Evolutionary conservation across 2,113 vertebrate species (phyloP).

Genomic region (Anoura caudifer): DNA sequence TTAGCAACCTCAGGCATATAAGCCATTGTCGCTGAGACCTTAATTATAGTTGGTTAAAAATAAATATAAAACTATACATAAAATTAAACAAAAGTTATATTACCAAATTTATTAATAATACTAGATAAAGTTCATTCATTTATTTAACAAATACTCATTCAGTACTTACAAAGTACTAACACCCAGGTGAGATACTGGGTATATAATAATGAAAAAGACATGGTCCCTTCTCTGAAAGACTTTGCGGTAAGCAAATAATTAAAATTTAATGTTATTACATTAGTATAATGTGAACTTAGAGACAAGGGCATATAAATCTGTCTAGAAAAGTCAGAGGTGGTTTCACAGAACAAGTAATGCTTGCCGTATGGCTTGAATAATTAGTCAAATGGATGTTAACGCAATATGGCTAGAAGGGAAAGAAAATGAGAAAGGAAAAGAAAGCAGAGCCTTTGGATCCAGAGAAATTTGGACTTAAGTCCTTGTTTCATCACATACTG

Average conservation of each 20-base stretch:
- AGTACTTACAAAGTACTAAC: neutral
- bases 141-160: neutral
- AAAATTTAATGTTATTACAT: neutral
- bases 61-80: slow-evolving; percentile 25
- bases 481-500: neutral
- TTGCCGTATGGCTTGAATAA: neutral
- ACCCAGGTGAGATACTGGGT: neutral
- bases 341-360: neutral
- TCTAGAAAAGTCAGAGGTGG: neutral
- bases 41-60: slow-evolving; percentile 1
- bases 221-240: neutral
- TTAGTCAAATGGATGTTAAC: neutral
- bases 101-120: slow-evolving; percentile 9
- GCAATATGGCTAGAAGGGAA: neutral
- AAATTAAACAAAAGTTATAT: neutral
- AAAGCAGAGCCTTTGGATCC: neutral
- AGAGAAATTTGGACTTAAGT: neutral
- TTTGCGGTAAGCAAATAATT: neutral
- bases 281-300: neutral
- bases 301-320: neutral
- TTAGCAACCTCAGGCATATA: neutral
- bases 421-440: neutral
- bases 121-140: neutral
- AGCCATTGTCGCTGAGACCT: neutral
- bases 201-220: neutral